Evolutionary conservation across 2,888 invertebrate genomes (phyloP), one percentile per base, ranked within the genome.

Genomic region (Atethmia centrago): DNA sequence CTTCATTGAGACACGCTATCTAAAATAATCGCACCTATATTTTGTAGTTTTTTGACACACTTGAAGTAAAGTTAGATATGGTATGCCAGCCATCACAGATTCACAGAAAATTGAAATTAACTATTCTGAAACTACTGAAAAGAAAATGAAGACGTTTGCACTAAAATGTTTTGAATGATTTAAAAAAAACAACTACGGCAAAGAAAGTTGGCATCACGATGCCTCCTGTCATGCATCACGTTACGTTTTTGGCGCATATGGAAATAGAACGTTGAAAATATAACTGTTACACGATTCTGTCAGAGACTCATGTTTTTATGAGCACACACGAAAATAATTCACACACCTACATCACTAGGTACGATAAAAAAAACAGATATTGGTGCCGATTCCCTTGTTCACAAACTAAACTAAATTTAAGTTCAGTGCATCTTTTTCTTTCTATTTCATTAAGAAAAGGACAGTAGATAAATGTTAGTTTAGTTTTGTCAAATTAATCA

Each of bases 201-300:
- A 51, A 56, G 69, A 82, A 76, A 82, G 82, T 82, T 83, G 85
- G 85, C 82, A 78, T 55, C 72, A 40, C 61, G 67, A 61, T 56
- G 53, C 51, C 47, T 65, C 25, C 36, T 83, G 80, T 76, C 74
- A 77, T 68, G 70, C 74, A 77, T 80, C 73, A 77, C 59, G 70
- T 68, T 80, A 69, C 71, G 66, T 79, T 79, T 86, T 84, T 87
- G 83, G 83, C 80, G 55, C 72, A 77, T 83, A 85, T 66, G 69
- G 81, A 85, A 85, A 85, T 85, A 81, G 87, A 85, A 80, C 71
- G 59, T 63, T 74, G 68, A 76, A 84, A 82, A 84, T 62, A 78
- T 49, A 70, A 40, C 28, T 64, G 67, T 66, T 71, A 63, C 74
- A 58, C 53, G 79, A 69, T 71, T 74, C 64, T 65, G 76, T 70